Conservation (phyloP, 2,113 vertebrate species). For the Osmerus eperlanus region DNA sequence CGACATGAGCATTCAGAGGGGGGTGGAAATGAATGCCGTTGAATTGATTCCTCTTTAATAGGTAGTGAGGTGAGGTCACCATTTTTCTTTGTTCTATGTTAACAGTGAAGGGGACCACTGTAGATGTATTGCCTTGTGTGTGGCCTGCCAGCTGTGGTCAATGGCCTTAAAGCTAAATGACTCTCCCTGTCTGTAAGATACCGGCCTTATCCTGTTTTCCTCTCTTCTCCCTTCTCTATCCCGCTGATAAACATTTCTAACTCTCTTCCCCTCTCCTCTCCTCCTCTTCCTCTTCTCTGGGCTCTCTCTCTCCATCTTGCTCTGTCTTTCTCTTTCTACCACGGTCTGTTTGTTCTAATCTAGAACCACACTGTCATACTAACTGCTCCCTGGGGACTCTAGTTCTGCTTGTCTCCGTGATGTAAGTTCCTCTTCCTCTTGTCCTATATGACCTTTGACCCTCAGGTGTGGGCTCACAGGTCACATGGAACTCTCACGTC, state of each 20-base stretch:
- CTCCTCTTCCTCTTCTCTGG: background rate
- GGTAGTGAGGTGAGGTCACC: conserved; percentile 15
- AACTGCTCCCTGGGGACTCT: conserved; percentile 98
- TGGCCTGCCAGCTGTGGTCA: conserved; percentile 28
- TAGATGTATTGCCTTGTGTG: conserved; percentile 26
- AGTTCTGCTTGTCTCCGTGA: conserved; percentile 89
- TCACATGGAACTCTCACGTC: conserved; percentile 57
- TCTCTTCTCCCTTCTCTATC: background rate
- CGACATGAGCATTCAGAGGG: background rate
- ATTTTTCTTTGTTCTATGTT: conserved; percentile 36
- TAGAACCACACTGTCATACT: conserved; percentile 99
- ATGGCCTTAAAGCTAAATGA: conserved; percentile 16
- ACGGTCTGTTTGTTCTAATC: conserved; percentile 78
- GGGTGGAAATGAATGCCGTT: background rate
- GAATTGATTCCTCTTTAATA: conserved; percentile 19
- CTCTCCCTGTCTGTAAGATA: conserved; percentile 25
- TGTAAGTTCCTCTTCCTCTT: conserved; percentile 89
- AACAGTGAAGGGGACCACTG: conserved; percentile 34
- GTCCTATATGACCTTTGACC: conserved; percentile 50
- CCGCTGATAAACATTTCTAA: background rate
- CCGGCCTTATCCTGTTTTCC: conserved; percentile 37
- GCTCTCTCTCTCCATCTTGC: conserved; percentile 20
- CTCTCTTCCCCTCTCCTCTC: background rate
- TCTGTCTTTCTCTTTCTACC: conserved; percentile 47
- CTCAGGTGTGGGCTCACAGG: conserved; percentile 46